These are phyloP conservation scores for Aspiorhynchus laticeps DNA, from an alignment of 2,113 vertebrate species.

Conservation along the genomic window DNA sequence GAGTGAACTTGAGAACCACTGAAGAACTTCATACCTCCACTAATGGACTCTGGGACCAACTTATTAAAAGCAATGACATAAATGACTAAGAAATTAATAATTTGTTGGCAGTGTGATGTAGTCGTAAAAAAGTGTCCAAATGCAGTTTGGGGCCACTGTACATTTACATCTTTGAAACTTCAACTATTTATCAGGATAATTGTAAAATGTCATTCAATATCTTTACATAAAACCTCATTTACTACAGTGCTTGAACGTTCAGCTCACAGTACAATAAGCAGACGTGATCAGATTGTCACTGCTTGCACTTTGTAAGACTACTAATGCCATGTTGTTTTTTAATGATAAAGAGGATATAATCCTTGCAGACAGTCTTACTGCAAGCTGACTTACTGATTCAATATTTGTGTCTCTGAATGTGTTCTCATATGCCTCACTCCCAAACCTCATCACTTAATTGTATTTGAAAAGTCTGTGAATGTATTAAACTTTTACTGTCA, in stretches of 20 bases:
- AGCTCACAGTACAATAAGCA: background rate
- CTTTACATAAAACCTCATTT: background rate
- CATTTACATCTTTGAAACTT: background rate
- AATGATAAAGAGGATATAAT: background rate
- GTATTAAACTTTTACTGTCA: slow-evolving; percentile 71
- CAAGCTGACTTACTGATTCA: slow-evolving; percentile 33
- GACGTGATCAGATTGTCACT: slow-evolving; percentile 31
- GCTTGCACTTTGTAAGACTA: background rate
- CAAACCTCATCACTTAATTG: slow-evolving; percentile 11
- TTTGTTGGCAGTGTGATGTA: background rate
- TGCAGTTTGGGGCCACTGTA: background rate
- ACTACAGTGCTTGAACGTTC: too few species aligned
- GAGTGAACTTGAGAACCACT: too few species aligned
- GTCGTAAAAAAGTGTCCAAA: background rate
- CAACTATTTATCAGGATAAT: background rate
- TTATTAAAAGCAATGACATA: background rate
- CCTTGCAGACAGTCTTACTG: background rate
- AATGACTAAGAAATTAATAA: background rate
- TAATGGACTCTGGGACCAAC: background rate
- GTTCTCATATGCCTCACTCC: slow-evolving; percentile 25
- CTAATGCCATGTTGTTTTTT: background rate
- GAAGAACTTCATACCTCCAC: too few species aligned
- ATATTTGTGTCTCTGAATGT: slow-evolving; percentile 15
- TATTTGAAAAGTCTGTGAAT: slow-evolving; percentile 54
- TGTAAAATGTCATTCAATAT: background rate